Percentiles rank a stretch among this genome's conserved stretches.
Evolutionary conservation across 2,113 vertebrate genomes (phyloP).

Genomic region (Pampusana beccarii): DNA sequence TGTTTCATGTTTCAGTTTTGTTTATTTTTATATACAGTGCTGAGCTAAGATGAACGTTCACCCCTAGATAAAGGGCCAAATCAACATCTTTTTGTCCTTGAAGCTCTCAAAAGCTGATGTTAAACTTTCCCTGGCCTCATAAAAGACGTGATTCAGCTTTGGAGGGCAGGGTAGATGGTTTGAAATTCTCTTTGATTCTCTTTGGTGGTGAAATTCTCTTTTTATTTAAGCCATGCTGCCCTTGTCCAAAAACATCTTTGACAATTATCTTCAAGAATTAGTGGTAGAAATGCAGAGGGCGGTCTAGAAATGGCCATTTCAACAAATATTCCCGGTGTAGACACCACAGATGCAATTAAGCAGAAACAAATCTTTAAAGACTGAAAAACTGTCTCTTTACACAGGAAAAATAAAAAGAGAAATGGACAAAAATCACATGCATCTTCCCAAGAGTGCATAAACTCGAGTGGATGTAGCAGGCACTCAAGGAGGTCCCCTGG

Average conservation of each 20-base stretch:
- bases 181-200: constrained; percentile 56
- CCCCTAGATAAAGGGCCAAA: background rate
- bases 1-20: background rate
- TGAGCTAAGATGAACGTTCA: constrained; percentile 6
- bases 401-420: background rate
- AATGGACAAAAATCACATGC: background rate
- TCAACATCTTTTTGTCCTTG: constrained; percentile 32
- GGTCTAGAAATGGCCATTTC: background rate
- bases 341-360: background rate
- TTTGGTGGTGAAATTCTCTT: constrained; percentile 34
- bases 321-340: background rate
- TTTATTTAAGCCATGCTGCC: background rate
- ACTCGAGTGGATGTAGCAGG: background rate
- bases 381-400: background rate
- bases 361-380: background rate
- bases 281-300: background rate
- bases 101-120: background rate
- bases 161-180: background rate
- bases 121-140: background rate
- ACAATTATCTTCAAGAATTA: background rate
- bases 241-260: background rate
- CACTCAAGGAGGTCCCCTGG: background rate
- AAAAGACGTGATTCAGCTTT: background rate
- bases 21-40: constrained; percentile 14
- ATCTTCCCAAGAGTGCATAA: background rate